Evolutionary conservation across 2,888 invertebrate species (phyloP), one percentile per base, ranked within the genome.

Genomic region (Tetranychus truncatus): DNA sequence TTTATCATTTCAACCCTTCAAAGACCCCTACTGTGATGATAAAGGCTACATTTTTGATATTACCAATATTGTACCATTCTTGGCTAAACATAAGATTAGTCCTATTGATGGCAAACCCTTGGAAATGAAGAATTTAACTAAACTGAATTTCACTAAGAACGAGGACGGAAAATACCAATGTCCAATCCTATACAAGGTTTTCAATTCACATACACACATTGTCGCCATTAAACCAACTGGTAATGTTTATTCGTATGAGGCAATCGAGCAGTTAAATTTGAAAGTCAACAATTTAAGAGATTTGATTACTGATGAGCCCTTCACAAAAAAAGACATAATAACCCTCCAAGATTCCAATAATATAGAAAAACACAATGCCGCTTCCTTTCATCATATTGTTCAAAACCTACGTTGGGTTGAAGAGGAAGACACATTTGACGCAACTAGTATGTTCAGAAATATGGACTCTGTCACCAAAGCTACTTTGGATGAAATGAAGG

Each of bases 181-280:
- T 67, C 74, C 74, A 45, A 94, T 96, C 6, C 84, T 95, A 44
- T 95, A 91, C 81, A 95, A 94, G 83, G 86, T 88, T 0, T 94
- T 97, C 81, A 93, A 92, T 0, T 93, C 93, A 81, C 92, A 92
- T 83, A 92, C 94, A 0, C 91, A 95, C 81, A 92, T 99, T 82
- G 92, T 93, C 34, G 91, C 92, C 0, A 88, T 96, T 77, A 88
- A 87, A 75, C 88, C 88, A 0, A 95, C 93, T 9, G 99, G 99
- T 45, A 97, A 99, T 87, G 95, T 99, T 0, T 99, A 89, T 83
- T 91, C 91, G 0, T 88, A 89, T 85, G 96, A 99, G 87, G 95
- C 96, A 0, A 87, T 97, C 67, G 94, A 96, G 80, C 92, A 95
- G 81, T 86, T 99, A 66, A 99, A 99, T 82, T 88, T 99, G 74